Percentiles rank a stretch among this genome's conserved stretches.
These are phyloP conservation scores for Hippoglossus hippoglossus DNA, from an alignment of 2,797 vertebrate genomes.

Conservation along the genomic window DNA sequence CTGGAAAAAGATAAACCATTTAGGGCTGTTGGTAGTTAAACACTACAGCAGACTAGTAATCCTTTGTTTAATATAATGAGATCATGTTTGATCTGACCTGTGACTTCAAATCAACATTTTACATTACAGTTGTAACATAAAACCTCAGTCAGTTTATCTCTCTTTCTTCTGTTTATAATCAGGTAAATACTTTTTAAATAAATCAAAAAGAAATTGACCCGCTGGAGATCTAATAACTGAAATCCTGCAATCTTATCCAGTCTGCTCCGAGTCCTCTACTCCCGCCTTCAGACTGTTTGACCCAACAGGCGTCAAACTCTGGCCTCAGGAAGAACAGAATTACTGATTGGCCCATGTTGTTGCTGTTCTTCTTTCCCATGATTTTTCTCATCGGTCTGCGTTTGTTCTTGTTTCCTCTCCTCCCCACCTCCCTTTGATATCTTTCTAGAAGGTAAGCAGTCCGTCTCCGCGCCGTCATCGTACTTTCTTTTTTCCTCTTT, in stretches of 20 bases:
- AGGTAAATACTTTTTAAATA: neutral
- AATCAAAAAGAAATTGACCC: neutral
- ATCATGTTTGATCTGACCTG: neutral
- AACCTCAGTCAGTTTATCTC: neutral
- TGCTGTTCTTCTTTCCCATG: constrained; percentile 60
- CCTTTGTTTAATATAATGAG: constrained; percentile 24
- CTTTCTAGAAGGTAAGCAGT: constrained; percentile 48
- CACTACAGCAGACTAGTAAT: neutral
- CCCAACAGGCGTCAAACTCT: constrained; percentile 56
- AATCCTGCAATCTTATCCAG: neutral
- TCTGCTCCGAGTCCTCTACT: constrained; percentile 2
- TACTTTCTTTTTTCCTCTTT: constrained; percentile 52
- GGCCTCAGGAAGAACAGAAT: constrained; percentile 66
- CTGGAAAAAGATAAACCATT: constrained; percentile 53
- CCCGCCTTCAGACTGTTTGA: constrained; percentile 57
- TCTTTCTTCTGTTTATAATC: neutral
- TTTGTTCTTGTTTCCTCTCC: constrained; percentile 60
- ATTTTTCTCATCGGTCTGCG: constrained; percentile 46
- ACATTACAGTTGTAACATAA: neutral
- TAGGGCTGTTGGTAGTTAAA: constrained; percentile 35
- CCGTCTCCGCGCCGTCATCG: constrained; percentile 38
- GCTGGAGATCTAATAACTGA: no score
- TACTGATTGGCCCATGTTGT: constrained; percentile 63
- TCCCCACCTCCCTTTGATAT: constrained; percentile 52
- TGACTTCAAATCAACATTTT: neutral